A percentile compares a stretch with the other conserved stretches of the same genome.
Conservation (phyloP, 2,888 invertebrate genomes). For the Erebia epiphron region DNA sequence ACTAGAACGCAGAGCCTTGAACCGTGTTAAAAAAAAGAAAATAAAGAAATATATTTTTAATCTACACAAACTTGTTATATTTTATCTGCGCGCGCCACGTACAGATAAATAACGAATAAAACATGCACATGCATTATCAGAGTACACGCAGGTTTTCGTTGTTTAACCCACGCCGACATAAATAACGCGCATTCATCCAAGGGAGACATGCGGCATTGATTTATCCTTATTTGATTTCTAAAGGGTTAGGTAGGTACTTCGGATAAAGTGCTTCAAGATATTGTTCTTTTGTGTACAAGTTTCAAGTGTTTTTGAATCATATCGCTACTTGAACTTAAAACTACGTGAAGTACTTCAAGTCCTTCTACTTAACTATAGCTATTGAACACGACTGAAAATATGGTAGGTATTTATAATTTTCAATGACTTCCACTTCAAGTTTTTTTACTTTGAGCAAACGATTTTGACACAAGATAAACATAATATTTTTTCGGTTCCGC, state of each 20-base stretch:
- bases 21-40: not conserved
- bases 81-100: slow-evolving; percentile 31
- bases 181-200: slow-evolving; percentile 44
- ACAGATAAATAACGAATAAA: slow-evolving; percentile 39
- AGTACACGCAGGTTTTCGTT: slow-evolving; percentile 39
- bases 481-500: no score
- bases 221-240: slow-evolving; percentile 43
- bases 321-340: slow-evolving; percentile 34
- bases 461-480: not conserved
- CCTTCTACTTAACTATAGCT: not conserved
- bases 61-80: slow-evolving; percentile 22
- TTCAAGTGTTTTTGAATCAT: slow-evolving; percentile 31
- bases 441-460: not conserved
- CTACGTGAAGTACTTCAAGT: slow-evolving; percentile 1
- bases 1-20: not conserved
- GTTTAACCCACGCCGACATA: slow-evolving; percentile 39
- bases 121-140: slow-evolving; percentile 40
- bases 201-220: slow-evolving; percentile 44
- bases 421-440: no score
- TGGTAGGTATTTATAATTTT: no score
- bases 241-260: slow-evolving; percentile 41
- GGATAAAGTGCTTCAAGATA: slow-evolving; percentile 23
- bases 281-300: slow-evolving; percentile 28
- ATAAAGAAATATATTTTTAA: slow-evolving; percentile 3
- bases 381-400: not conserved